Base-by-base conservation (phyloP, 2,113 vertebrate genomes). In the Indicator maculatus region DNA sequence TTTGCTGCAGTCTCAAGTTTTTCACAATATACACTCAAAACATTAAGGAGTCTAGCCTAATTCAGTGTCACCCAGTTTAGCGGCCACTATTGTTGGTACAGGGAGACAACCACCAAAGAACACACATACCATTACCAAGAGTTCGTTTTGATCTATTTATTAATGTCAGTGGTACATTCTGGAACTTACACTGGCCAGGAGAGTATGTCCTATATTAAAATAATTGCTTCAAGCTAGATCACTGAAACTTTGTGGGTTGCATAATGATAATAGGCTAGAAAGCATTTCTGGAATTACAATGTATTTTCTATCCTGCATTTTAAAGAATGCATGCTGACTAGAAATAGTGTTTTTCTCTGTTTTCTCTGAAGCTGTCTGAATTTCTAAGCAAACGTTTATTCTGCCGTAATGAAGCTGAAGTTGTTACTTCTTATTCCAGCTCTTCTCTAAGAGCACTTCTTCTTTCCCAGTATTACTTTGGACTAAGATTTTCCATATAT, bases 371-470 rank as follows among this genome's bases (percentile, higher is more conserved):
- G 78, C 23, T 70, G 13, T 39, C 59, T 74, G 41, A 88, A 96
- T 93, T 93, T 95, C 75, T 84, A 76, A 82, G 85, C 83, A 86
- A 91, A 94, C 60, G 79, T 93, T 93, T 93, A 91, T 94, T 88
- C 70, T 92, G 91, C 93, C 77, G 72, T 89, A 89, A 80, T 87
- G 72, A 85, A 66, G 23, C 15, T 50, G 58, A 83, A 86, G 53
- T 47, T 81, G 11, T 88, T 88, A 33, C 58, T 91, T 93, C 45
- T 59, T 80, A 71, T 47, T 86, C 16, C 50, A 80, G 14, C 18
- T 83, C 27, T 59, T 85, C 26, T 64, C 14, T 75, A 52, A 80
- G 27, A 39, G 19, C 28, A 33, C 81, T 85, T 92, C 36, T 30
- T 85, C 72, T 93, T 88, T 88, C 63, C 58, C 52, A 67, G 9